Conservation (phyloP, 2,888 invertebrate species). For the Netelia virgata region DNA sequence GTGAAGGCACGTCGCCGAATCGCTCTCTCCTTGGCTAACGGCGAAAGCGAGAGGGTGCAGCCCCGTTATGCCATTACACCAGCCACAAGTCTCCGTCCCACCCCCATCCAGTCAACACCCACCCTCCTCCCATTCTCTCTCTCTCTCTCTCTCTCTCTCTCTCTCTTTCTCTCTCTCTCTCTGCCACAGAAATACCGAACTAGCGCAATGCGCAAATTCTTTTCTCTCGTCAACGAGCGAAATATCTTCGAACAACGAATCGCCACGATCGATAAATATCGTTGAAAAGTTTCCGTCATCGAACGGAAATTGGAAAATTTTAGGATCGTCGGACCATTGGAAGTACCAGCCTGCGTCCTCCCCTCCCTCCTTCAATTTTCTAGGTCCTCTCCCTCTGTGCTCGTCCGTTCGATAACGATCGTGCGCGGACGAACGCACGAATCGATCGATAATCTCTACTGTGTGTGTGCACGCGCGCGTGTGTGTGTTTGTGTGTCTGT, state of each 20-base stretch:
- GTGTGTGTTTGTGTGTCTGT: no score
- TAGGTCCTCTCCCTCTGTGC: background rate
- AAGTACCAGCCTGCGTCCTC: no score
- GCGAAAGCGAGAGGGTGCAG: constrained; percentile 34
- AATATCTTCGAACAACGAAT: background rate
- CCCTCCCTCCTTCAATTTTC: background rate
- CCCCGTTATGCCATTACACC: constrained; percentile 31
- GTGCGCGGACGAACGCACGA: constrained; percentile 37
- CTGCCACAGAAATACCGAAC: constrained; percentile 10
- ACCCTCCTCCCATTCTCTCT: no score
- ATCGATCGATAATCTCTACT: constrained; percentile 66
- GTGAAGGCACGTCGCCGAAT: constrained; percentile 36
- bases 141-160: no score
- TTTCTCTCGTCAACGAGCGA: constrained; percentile 3
- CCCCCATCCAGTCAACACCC: constrained; percentile 1
- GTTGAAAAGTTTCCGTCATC: no score
- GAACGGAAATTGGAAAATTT: no score
- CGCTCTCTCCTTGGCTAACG: constrained; percentile 20
- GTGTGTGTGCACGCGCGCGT: constrained; percentile 1
- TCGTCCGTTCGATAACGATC: constrained; percentile 52
- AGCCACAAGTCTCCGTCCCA: constrained; percentile 24
- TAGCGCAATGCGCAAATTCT: constrained; percentile 69
- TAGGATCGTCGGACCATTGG: no score
- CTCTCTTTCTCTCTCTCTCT: no score
- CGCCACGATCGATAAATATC: background rate